These are phyloP conservation scores for Eolophus roseicapilla DNA, from an alignment of 2,113 vertebrate genomes.

Conservation along the genomic window DNA sequence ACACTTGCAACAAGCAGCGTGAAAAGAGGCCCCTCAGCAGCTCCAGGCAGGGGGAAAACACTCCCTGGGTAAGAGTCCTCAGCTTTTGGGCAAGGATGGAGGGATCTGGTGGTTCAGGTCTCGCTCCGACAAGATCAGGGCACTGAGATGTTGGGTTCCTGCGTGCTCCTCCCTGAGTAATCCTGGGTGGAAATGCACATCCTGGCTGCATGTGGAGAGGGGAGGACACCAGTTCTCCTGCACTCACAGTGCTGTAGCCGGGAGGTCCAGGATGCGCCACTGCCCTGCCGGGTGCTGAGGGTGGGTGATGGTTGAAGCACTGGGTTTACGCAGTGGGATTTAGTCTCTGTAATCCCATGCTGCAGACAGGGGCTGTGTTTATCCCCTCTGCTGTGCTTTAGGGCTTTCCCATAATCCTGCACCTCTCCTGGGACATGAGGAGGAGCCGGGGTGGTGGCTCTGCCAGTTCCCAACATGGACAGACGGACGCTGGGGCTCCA, in stretches of 20 bases:
- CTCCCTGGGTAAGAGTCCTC: not conserved
- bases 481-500: not conserved
- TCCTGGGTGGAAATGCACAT: not conserved
- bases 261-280: not conserved
- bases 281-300: not conserved
- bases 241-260: fast-evolving
- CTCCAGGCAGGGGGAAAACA: not conserved
- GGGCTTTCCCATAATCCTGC: too few species aligned
- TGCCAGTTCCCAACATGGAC: not conserved
- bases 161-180: not conserved
- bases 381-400: too few species aligned
- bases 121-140: not conserved
- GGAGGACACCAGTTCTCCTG: not conserved
- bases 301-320: not conserved
- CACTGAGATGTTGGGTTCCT: not conserved
- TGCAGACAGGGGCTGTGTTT: not conserved
- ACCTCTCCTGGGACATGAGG: not conserved
- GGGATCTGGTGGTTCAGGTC: not conserved
- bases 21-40: not conserved
- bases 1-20: not conserved
- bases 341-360: not conserved
- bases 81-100: not conserved
- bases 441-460: not conserved
- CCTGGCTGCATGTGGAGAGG: fast-evolving
- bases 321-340: not conserved